Base-by-base conservation (phyloP, 2,888 invertebrate genomes). In the Helleia helle region DNA sequence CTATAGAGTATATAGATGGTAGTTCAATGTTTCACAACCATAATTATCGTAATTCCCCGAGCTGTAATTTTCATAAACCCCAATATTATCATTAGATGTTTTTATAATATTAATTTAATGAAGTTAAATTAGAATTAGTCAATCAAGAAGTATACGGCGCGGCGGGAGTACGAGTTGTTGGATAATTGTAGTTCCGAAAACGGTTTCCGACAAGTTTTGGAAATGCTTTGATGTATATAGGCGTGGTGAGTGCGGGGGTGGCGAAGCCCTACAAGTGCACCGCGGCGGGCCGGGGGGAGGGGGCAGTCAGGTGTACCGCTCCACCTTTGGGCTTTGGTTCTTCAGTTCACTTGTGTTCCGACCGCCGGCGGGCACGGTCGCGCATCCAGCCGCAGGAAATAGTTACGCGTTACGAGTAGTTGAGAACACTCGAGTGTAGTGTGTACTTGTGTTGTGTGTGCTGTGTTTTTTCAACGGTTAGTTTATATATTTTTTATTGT, bases 231-330 rank as follows among this genome's bases (percentile, higher is more conserved):
- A 30, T 18, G 15, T 28, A 7, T 28, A 7, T 22, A 29, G 7
- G 8, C 13, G 28, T 28, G 6, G 28, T 28, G 28, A 6, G 28
- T 3, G 8, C 13, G 28, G 28, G 26, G 26, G 11, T 26, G 28
- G 14, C 8, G 28, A 13, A 29, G 74, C 84, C 83, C 71, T 74
- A 75, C 84, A 79, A 80, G 76, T 80, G 80, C 75, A 54, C 48
- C 50, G 43, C 31, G 42, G 65, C 48, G 49, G 49, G 50, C 58
- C 70, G 69, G 74, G 71, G 79, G 50, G 52, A 47, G 50, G 47
- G 55, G 51, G 55, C 48, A 49, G 61, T 66, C 72, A 75, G 75
- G 73, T 75, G 80, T 66, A 74, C 71, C 72, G 66, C 62, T 62
- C 48, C 54, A 53, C 51, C 58, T 52, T 51, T 52, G 52, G 55